Evolutionary conservation across 2,113 vertebrate species (phyloP), one percentile per base, ranked within the genome.

Genomic region (Heterotis niloticus): DNA sequence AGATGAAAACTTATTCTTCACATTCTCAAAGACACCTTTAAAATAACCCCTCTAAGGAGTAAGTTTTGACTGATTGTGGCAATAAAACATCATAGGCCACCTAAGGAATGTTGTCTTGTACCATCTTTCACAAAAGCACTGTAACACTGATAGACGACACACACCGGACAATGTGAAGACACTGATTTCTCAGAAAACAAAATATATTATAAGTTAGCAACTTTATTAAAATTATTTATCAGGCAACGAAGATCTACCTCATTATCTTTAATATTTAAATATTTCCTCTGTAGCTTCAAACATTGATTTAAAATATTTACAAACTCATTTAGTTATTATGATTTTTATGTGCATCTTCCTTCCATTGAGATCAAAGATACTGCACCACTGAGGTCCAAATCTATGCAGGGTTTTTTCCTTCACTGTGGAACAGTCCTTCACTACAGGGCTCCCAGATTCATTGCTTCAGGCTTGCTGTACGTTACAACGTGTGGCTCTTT

Each of bases 211-310:
- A 90, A 84, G 85, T 89, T 87, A 73, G 34, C 34, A 64, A 87
- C 82, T 93, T 93, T 92, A 92, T 92, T 93, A 85, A 85, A 92
- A 89, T 89, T 81, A 89, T 90, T 87, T 89, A 84, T 82, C 81
- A 78, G 90, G 88, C 89, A 87, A 26, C 81, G 83, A 87, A 88
- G 86, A 90, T 82, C 87, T 86, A 79, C 11, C 0, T 44, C 16
- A 24, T 82, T 88, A 85, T 84, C 86, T 7, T 88, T 88, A 75
- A 88, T 88, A 85, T 84, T 89, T 90, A 90, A 92, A 91, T 91
- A 89, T 82, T 80, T 85, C 78, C 84, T 79, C 44, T 74, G 86
- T 88, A 83, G 82, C 85, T 85, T 78, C 75, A 81, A 88, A 90
- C 88, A 91, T 89, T 91, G 84, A 89, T 90, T 88, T 84, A 77